A percentile compares a stretch with the other conserved stretches of the same genome.
These are phyloP conservation scores for Aphrocallistes beatrix DNA, from an alignment of 37 sponge, comb jelly and placozoan genomes.

Conservation along the genomic window DNA sequence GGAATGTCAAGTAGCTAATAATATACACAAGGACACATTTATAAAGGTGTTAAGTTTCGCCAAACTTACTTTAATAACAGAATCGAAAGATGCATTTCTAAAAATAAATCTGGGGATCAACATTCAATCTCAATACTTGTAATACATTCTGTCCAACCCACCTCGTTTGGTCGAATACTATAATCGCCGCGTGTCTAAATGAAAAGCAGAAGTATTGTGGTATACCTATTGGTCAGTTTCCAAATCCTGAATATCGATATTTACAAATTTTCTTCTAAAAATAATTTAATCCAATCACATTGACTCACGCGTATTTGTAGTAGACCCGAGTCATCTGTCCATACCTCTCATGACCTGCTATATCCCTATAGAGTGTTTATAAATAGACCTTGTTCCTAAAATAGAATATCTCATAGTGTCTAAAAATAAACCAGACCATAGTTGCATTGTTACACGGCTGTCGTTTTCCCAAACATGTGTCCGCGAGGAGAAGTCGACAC, in stretches of 20 bases:
- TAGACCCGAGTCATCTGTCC: constrained; percentile 87
- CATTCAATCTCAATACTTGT: neutral
- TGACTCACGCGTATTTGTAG: constrained; percentile 89
- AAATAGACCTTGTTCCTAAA: neutral
- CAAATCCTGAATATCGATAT: no score
- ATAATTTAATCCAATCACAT: neutral
- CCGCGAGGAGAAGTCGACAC: constrained; percentile 83
- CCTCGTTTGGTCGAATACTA: constrained; percentile 88
- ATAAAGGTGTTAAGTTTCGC: neutral
- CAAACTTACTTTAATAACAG: constrained; percentile 59
- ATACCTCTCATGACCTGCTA: constrained; percentile 91
- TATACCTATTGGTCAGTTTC: no score
- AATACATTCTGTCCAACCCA: constrained; percentile 9
- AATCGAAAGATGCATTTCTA: constrained; percentile 72
- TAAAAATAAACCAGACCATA: constrained; percentile 42
- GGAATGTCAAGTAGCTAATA: neutral
- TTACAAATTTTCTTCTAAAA: no score
- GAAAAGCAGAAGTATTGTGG: neutral
- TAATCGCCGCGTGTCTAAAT: constrained; percentile 75
- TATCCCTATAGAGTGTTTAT: constrained; percentile 50
- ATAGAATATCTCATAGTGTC: neutral
- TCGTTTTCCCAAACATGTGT: constrained; percentile 45
- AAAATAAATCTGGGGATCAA: neutral
- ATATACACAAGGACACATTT: neutral
- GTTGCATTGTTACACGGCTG: constrained; percentile 61